These are phyloP conservation scores for Phyllotreta cruciferae DNA, from an alignment of 2,888 invertebrate genomes.

Conservation along the genomic window DNA sequence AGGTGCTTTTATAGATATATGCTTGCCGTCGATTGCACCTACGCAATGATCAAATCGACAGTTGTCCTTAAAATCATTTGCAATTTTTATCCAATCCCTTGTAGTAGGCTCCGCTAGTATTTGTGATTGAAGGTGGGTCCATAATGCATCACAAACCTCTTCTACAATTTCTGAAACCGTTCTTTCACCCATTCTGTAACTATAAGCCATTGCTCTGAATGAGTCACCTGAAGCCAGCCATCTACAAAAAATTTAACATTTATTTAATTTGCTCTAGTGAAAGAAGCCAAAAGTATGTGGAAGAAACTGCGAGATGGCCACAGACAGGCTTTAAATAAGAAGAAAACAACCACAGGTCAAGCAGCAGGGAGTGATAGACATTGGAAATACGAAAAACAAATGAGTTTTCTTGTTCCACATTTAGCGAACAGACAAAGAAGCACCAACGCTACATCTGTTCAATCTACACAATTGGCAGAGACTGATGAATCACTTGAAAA, in stretches of 20 bases:
- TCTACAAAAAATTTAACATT: conserved; percentile 23
- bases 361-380: conserved; percentile 15
- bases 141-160: conserved; percentile 25
- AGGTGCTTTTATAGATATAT: conserved; percentile 26
- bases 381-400: conserved; percentile 28
- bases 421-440: conserved; percentile 22
- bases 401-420: conserved; percentile 26
- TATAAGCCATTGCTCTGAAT: conserved; percentile 27
- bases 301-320: conserved; percentile 25
- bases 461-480: conserved; percentile 10
- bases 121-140: conserved; percentile 11
- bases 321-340: conserved; percentile 22
- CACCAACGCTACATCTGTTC: conserved; percentile 17
- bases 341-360: conserved; percentile 18
- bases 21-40: conserved; percentile 21
- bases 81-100: conserved; percentile 34
- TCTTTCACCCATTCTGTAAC: conserved; percentile 27
- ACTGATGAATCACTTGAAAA: conserved; percentile 18
- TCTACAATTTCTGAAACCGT: conserved; percentile 28
- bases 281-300: conserved; percentile 25
- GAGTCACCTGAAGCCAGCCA: conserved; percentile 24
- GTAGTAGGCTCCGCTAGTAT: conserved; percentile 32
- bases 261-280: conserved; percentile 25
- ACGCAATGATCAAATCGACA: conserved; percentile 29
- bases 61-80: conserved; percentile 28